Evolutionary conservation across 2,113 vertebrate genomes (phyloP), one percentile per base, ranked within the genome.

Genomic region (Dipodomys merriami): DNA sequence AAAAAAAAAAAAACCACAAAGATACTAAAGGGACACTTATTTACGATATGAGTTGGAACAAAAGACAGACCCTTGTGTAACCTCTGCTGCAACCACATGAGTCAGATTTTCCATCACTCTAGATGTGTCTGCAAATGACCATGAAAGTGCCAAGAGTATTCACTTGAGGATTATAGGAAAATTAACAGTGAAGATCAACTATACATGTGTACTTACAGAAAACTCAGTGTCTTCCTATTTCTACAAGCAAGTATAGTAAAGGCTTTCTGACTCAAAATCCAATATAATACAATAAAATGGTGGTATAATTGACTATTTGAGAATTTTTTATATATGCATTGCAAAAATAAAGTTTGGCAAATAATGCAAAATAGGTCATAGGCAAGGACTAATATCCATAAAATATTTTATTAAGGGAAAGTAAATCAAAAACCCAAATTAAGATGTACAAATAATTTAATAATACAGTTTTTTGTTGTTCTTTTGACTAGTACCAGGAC

Each of bases 151-250:
- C 74, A 44, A 49, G 1, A 65, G 33, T 67, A 83, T 68, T 74
- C 80, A 90, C 16, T 67, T 60, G 46, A 60, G 23, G 44, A 53
- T 85, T 74, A 85, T 23, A 83, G 25, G 25, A 11, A 67, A 67
- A 25, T 67, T 29, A 86, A 73, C 53, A 86, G 84, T 68, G 35
- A 80, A 39, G 67, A 80, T 68, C 74, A 86, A 44, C 18, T 60
- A 39, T 80, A 46, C 6, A 60, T 81, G 33, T 25, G 62, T 25
- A 30, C n/a, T 29, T 74, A 12, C 88, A 81, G 73, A 76, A 89
- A 89, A 89, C 44, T 72, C 64, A 80, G 86, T 74, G 46, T 64
- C 18, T 46, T 83, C 93, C 53, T 57, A 57, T 57, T 57, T 57
- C 16, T 57, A 57, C 60, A 91, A 86, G 53, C 57, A 57, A 67